Base-by-base conservation (phyloP, 2,888 invertebrate genomes). In the Agrenia bidenticulata region DNA sequence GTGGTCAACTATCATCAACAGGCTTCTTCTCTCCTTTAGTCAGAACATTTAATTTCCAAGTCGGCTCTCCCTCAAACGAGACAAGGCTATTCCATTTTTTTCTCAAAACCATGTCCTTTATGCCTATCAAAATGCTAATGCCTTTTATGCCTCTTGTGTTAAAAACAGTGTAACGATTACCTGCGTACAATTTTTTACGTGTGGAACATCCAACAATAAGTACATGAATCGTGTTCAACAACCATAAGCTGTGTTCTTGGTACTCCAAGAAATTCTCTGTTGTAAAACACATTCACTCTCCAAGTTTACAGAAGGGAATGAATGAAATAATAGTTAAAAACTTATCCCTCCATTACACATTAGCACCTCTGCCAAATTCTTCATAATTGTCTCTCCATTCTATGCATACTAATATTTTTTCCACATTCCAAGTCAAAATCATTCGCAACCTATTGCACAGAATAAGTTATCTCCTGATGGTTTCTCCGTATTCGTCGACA, bases 1-100 rank as follows among this genome's bases (percentile, higher is more conserved):
- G 75, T 75, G 75, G 75, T 75, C 75, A 75, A 70, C 73, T 68
- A 72, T 72, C 73, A 75, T 73, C 70, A 75, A 70, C 72, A 73
- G 66, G 66, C 63, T 66, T 66, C 64, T 70, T 63, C 65, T 59
- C 67, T 67, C 69, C 60, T 59, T 32, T 32, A 32, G 11, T 26
- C 51, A 39, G 61, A 41, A 61, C 59, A 19, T 9, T 55, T 55
- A 53, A 61, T 69, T 63, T 64, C 61, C 39, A 50, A 55, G 62
- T 41, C 64, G 50, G 55, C 60, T 45, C 53, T 42, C 37, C 57
- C 57, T 57, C 63, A 63, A 63, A 63, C 62, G 58, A 57, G 55
- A 63, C 55, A 21, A 24, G 51, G 15, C 24, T 21, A 26, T 26
- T 51, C 27, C 19, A 24, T 55, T 51, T 51, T 51, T 55, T 17